Evolutionary conservation across 53 echinoderm and acorn worm species (phyloP), one percentile per base, ranked within the genome.

Genomic region (Echinometra lucunter): DNA sequence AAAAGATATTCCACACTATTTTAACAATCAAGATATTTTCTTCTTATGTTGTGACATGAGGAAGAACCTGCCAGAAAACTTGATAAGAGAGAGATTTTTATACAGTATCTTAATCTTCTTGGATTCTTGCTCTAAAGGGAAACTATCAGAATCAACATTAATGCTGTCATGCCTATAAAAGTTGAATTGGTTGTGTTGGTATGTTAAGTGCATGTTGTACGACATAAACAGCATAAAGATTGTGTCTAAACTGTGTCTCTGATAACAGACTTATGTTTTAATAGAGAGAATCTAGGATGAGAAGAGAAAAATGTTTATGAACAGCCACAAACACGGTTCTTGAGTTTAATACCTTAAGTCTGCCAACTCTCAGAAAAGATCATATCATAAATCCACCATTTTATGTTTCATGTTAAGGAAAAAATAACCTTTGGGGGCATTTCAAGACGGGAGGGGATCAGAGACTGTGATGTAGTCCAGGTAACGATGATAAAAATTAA

Each of bases 401-500:
- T 3, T 18, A 45, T 11, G 28, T 78, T 45, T 85, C 44, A 81
- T 81, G 11, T 28, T 8, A 85, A 85, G 53, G 49, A 45, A 85
- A 81, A 16, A 2, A 45, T 2, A n/a, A 49, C 75, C 37, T 12
- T 5, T 4, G 32, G 72, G 35, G 3, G 72, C 72, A 72, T 72
- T 35, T 53, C 30, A 15, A 49, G 53, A 47, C 49, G 13, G 47
- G 13, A 21, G 85, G 11, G 49, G 28, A 47, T 11, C 10, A 47
- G 28, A 85, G 78, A 78, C 42, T 85, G 49, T 28, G 5, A 85
- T 85, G 47, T 85, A 53, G 47, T 85, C 85, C 53, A n/a, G 13
- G 53, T 28, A 85, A 85, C 49, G 47, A 45, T n/a, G 85, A 85
- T 85, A 85, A 81, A 85, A 49, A 85, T 42, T 78, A 78, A 42